These are phyloP conservation scores for Andrena cerasifolii DNA, from an alignment of 1,140 invertebrate genomes.

Conservation along the genomic window DNA sequence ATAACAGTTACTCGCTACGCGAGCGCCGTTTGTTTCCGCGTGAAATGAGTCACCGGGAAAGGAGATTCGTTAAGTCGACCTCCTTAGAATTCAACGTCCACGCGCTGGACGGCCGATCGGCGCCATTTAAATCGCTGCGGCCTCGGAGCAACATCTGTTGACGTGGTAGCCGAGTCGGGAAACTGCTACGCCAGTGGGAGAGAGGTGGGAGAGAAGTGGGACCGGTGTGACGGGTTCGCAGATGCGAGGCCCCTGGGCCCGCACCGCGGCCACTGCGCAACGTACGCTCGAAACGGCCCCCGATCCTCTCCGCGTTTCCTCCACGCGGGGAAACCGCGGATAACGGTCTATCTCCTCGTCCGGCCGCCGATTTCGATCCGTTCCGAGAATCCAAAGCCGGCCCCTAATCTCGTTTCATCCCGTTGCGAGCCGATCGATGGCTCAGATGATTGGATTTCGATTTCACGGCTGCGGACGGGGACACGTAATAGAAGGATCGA, in stretches of 20 bases:
- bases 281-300: constrained; percentile 71
- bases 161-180: neutral
- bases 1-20: too few species aligned
- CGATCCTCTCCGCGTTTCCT: constrained; percentile 50
- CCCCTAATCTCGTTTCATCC: neutral
- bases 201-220: constrained; percentile 75
- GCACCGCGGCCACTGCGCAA: constrained; percentile 25
- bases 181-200: constrained; percentile 72
- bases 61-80: neutral
- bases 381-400: neutral
- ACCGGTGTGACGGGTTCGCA: constrained; percentile 82
- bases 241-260: constrained; percentile 74
- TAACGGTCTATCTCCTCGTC: constrained; percentile 32
- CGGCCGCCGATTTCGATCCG: neutral
- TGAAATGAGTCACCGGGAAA: neutral
- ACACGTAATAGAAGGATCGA: neutral
- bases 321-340: constrained; percentile 26
- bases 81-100: constrained; percentile 3
- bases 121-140: constrained; percentile 39
- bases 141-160: neutral
- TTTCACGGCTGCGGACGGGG: neutral
- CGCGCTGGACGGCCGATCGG: neutral
- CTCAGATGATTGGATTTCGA: neutral
- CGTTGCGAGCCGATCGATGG: neutral
- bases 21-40: constrained; percentile 31